Evolutionary conservation across 2,888 invertebrate species (phyloP).

Genomic region (Corythucha ciliata): DNA sequence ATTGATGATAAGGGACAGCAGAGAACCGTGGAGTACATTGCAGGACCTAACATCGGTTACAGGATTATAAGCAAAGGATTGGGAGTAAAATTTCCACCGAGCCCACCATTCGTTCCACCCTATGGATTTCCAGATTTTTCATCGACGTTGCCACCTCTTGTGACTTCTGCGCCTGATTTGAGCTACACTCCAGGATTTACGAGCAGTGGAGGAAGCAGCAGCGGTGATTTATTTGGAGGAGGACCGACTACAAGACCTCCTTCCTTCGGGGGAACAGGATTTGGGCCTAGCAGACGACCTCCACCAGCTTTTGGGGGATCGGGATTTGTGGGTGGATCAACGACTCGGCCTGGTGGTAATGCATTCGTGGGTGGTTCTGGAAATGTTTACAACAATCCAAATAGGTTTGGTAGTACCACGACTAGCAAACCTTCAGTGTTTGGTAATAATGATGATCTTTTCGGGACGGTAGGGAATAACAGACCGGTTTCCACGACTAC

Average conservation of each 20-base stretch:
- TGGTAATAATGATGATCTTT: conserved; percentile 10
- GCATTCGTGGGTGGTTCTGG: too few species aligned
- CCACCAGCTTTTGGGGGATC: conserved; percentile 10
- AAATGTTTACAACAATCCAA: conserved; percentile 2
- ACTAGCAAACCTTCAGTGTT: conserved; percentile 1
- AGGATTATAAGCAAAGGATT: conserved; percentile 61
- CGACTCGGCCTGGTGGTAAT: too few species aligned
- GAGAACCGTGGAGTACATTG: conserved; percentile 66
- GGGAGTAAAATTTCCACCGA: conserved; percentile 54
- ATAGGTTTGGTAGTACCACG: conserved; percentile 7
- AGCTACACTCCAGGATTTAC: conserved; percentile 38
- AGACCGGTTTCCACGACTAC: too few species aligned
- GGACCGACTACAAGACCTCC: too few species aligned
- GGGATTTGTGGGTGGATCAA: too few species aligned
- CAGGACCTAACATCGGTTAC: conserved; percentile 69
- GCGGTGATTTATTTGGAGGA: not conserved
- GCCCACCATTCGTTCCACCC: conserved; percentile 50
- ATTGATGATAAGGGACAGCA: conserved; percentile 69
- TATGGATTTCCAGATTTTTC: conserved; percentile 34
- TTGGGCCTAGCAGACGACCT: conserved; percentile 5
- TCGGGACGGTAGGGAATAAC: too few species aligned
- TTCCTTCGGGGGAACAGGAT: too few species aligned
- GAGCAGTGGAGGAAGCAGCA: not conserved
- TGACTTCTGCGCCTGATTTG: too few species aligned
- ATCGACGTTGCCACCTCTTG: conserved; percentile 40